phyloP scores from a whole-genome alignment of 1,140 invertebrate species.

The Panagrolaimus sp. region DNA sequence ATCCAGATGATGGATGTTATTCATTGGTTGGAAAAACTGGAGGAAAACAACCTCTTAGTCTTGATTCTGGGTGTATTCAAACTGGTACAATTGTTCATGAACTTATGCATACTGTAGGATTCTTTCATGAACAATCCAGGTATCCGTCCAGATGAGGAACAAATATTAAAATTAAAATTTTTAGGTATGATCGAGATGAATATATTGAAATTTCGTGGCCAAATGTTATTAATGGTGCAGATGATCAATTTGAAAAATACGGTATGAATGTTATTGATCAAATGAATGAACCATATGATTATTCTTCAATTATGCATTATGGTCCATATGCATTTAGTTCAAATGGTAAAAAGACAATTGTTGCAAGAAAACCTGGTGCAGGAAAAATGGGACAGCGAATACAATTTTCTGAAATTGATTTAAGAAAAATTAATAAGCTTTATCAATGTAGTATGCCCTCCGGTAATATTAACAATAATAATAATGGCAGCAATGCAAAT shows the following conservation, averaged over 20 bases:
- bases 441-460: constrained; percentile 59
- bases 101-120: constrained; percentile 59
- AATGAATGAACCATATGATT: constrained; percentile 61
- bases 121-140: constrained; percentile 59
- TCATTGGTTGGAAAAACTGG: constrained; percentile 42
- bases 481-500: background rate
- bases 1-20: constrained; percentile 50
- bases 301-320: constrained; percentile 65
- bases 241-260: constrained; percentile 60
- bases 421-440: constrained; percentile 63
- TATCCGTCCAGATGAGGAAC: background rate
- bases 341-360: constrained; percentile 63
- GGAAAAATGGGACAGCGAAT: constrained; percentile 62
- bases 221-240: constrained; percentile 56
- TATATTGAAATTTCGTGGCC: constrained; percentile 58
- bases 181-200: constrained; percentile 54
- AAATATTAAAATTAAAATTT: constrained; percentile 10
- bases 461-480: background rate
- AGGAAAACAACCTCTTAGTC: constrained; percentile 52
- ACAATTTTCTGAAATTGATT: constrained; percentile 61
- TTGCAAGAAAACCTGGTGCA: constrained; percentile 60
- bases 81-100: constrained; percentile 58
- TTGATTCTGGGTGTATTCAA: constrained; percentile 58
- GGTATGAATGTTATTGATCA: constrained; percentile 55
- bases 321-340: constrained; percentile 64